Evolutionary conservation across 2,888 invertebrate species (phyloP), one percentile per base, ranked within the genome.

Genomic region (Adineta ricciae): DNA sequence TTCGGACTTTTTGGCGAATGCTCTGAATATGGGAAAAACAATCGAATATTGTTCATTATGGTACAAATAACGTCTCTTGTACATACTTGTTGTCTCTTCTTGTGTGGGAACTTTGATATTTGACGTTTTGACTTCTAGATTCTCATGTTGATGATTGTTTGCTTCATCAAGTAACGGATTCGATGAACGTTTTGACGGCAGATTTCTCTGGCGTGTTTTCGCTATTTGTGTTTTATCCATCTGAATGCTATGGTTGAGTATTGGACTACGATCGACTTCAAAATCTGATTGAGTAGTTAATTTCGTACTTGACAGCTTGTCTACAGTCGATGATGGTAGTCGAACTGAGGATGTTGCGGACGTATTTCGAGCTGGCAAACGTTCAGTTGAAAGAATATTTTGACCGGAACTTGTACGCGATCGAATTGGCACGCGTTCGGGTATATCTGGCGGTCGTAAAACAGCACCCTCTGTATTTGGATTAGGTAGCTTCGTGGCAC

Each of bases 241-340:
- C 41, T 78, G 78, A 24, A 78, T 78, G 41, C 78, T 78, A 78
- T 78, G 38, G 41, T 78, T 78, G 1, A 78, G n/a, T 78, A 78
- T 21, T 41, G 78, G 78, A 78, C 78, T 78, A n/a, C 78, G 78
- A 78, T 41, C 78, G 14, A 78, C 41, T 41, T 78, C 78, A n/a
- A 78, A 78, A 78, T 78, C 78, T 41, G 1, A 7, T 41, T 78
- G 38, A 41, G 8, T 38, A 9, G 41, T 5, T n/a, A 41, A 16
- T 36, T 32, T 64, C 3, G 38, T 41, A 78, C 41, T 78, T 9
- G 78, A 41, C 19, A 78, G 11, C 41, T 78, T 78, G 3, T 78
- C 78, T 41, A 8, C 1, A 7, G 78, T 41, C 19, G 64, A 32
- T 36, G 64, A 32, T 36, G 64, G 64, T 64, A 64, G 3, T 32